Percentiles rank a stretch among this genome's conserved stretches.
These are phyloP conservation scores for Cephalotes varians DNA, from an alignment of 2,888 invertebrate species.

Conservation along the genomic window DNA sequence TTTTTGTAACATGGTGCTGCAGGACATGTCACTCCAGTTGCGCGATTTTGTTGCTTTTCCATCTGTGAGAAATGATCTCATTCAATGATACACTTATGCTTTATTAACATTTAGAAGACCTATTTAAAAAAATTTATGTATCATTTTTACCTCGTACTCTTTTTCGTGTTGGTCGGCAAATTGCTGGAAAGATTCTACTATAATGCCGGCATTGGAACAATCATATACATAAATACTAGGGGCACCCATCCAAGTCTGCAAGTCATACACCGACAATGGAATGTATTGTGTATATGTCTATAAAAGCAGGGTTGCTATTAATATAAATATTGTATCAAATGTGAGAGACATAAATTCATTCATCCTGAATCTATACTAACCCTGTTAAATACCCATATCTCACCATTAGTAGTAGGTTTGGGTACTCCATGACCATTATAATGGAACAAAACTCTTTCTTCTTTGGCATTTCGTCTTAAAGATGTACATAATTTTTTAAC, in stretches of 20 bases:
- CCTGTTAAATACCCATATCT: slow-evolving; percentile 99
- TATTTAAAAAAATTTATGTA: slow-evolving; percentile 37
- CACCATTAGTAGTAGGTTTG: slow-evolving; percentile 98
- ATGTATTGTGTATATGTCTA: slow-evolving; percentile 99
- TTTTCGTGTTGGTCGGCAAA: slow-evolving; percentile 97
- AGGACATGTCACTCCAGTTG: slow-evolving; percentile 79
- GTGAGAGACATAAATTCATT: not conserved
- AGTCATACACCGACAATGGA: slow-evolving; percentile 98
- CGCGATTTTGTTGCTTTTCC: slow-evolving; percentile 84
- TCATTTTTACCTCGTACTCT: slow-evolving; percentile 89
- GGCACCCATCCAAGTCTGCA: slow-evolving; percentile 99
- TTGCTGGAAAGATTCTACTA: slow-evolving; percentile 95
- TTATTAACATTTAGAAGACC: not conserved
- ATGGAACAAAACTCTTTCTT: slow-evolving; percentile 99
- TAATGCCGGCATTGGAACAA: slow-evolving; percentile 99
- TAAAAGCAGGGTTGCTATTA: slow-evolving; percentile 73
- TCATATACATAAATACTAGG: slow-evolving; percentile 99
- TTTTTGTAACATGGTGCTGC: slow-evolving; percentile 91
- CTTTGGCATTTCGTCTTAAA: slow-evolving; percentile 97
- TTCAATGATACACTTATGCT: not conserved
- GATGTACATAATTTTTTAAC: slow-evolving; percentile 98
- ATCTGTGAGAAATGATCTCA: slow-evolving; percentile 70
- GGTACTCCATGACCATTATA: slow-evolving; percentile 99
- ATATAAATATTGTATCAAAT: not conserved
- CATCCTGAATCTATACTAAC: slow-evolving; percentile 86